Evolutionary conservation across 2,113 vertebrate species (phyloP).

Genomic region (Calyptomena viridis): DNA sequence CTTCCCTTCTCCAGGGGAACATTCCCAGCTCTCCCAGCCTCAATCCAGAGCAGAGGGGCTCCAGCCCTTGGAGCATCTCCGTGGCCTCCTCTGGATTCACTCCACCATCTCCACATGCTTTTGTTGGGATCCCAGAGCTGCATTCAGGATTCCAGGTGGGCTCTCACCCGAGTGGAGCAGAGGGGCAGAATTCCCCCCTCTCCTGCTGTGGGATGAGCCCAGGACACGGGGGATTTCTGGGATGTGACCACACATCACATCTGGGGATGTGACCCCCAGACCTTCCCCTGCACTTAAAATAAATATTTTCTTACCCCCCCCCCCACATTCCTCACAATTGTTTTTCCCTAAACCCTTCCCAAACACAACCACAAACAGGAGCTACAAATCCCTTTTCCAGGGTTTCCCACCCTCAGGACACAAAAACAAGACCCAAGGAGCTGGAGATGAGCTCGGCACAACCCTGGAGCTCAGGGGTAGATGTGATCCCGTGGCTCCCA

Average conservation of each 20-base stretch:
- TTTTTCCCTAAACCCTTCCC: not conserved
- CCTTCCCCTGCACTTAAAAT: not conserved
- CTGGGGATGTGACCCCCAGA: too few relatives aligned
- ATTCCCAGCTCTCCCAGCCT: not conserved
- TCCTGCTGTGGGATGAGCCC: not conserved
- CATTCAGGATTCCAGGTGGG: not conserved
- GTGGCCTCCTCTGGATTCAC: not conserved
- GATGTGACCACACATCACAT: too few relatives aligned
- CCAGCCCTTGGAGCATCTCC: not conserved
- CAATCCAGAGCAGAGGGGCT: not conserved
- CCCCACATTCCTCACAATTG: not conserved
- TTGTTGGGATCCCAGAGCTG: fast-evolving
- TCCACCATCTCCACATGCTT: not conserved
- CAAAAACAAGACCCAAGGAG: not conserved
- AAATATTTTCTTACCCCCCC: too few relatives aligned
- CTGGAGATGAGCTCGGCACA: not conserved
- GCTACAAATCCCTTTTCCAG: not conserved
- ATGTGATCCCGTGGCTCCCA: not conserved
- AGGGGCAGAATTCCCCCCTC: not conserved
- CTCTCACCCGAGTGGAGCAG: fast-evolving
- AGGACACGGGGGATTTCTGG: not conserved
- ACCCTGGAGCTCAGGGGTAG: not conserved
- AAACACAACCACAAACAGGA: not conserved
- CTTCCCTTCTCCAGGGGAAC: not conserved
- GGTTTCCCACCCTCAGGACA: not conserved